Percentiles rank a stretch among this genome's conserved stretches.
Evolutionary conservation across 2,113 vertebrate genomes (phyloP).

Genomic region (Alethe castanea): DNA sequence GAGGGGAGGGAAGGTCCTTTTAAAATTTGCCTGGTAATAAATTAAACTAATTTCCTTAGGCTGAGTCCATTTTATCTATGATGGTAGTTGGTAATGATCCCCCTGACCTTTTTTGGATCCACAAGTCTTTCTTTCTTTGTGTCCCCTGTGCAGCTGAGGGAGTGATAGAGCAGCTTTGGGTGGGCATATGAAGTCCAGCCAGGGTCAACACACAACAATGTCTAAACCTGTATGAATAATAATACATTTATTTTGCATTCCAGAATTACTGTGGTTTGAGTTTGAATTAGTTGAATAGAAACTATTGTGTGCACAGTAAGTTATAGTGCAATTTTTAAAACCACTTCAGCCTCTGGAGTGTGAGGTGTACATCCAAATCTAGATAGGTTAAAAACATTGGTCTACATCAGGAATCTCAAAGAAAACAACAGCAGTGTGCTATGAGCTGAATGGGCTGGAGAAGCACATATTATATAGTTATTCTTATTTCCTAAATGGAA

Average conservation of each 20-base stretch:
- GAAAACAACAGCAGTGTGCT: not conserved
- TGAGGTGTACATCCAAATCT: not conserved
- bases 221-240: not conserved
- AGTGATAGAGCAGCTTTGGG: not conserved
- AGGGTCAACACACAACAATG: too few relatives aligned
- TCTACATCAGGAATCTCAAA: not conserved
- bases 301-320: not conserved
- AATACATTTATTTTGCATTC: not conserved
- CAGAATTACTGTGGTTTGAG: not conserved
- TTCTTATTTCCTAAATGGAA: not conserved
- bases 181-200: not conserved
- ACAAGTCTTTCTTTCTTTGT: not conserved
- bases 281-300: not conserved
- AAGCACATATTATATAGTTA: not conserved
- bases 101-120: not conserved
- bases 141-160: not conserved
- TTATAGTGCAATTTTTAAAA: not conserved
- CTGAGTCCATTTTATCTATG: not conserved
- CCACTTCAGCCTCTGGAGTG: not conserved
- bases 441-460: not conserved
- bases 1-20: rapidly evolving
- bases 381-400: not conserved
- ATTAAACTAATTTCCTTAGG: not conserved
- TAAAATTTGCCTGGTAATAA: not conserved
- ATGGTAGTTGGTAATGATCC: not conserved